These are phyloP conservation scores for Leptinotarsa juncta DNA, from an alignment of 2,888 invertebrate genomes.

Conservation along the genomic window DNA sequence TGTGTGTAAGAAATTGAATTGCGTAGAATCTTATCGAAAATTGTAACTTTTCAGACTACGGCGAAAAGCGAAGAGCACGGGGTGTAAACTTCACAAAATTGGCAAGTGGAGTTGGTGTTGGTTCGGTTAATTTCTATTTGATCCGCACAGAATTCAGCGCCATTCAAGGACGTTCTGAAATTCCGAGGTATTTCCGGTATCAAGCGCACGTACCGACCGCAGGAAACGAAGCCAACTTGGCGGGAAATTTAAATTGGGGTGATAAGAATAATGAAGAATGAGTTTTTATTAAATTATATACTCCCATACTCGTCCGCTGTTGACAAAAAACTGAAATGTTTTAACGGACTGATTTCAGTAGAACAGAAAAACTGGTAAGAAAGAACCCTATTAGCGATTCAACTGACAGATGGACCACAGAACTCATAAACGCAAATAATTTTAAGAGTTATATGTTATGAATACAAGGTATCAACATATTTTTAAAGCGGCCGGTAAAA, in stretches of 20 bases:
- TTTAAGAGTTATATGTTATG: too few relatives aligned
- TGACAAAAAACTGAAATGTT: too few relatives aligned
- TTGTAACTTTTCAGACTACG: conserved; percentile 56
- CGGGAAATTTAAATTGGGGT: background rate
- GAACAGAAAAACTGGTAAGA: too few relatives aligned
- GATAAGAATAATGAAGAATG: background rate
- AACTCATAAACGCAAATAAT: too few relatives aligned
- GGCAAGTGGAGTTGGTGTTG: conserved; percentile 48
- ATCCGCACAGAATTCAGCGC: conserved; percentile 48
- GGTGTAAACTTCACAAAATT: conserved; percentile 63
- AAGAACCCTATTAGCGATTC: too few relatives aligned
- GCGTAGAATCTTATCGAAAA: conserved; percentile 39
- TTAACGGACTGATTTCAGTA: too few relatives aligned
- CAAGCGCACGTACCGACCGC: background rate
- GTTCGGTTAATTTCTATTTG: conserved; percentile 45
- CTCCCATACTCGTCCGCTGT: too few relatives aligned
- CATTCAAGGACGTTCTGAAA: conserved; percentile 44
- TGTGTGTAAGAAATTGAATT: conserved; percentile 32
- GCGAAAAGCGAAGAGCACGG: conserved; percentile 58
- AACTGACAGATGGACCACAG: too few relatives aligned
- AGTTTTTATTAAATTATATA: too few relatives aligned
- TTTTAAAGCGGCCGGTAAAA: too few relatives aligned
- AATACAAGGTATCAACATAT: too few relatives aligned
- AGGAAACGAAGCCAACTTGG: background rate
- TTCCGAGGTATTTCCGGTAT: background rate